Percentiles rank a stretch among this genome's conserved stretches.
These are phyloP conservation scores for Solea senegalensis DNA, from an alignment of 2,113 vertebrate species.

Conservation along the genomic window DNA sequence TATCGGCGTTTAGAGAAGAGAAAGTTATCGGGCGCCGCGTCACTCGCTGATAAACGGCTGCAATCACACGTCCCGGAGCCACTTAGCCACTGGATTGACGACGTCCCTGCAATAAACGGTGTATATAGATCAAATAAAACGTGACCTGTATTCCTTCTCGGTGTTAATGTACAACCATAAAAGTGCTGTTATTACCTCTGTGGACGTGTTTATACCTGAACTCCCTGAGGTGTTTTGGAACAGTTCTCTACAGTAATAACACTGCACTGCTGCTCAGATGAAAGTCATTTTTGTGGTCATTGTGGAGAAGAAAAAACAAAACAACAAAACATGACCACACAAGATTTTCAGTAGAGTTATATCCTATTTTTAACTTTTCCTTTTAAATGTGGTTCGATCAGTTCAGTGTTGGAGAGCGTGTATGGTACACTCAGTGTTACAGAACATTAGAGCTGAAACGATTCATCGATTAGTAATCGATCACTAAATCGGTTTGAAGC, in stretches of 20 bases:
- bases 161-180: slow-evolving; percentile 36
- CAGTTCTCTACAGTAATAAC: background rate
- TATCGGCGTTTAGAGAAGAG: background rate
- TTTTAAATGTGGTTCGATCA: background rate
- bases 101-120: slow-evolving; percentile 29
- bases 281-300: slow-evolving; percentile 2
- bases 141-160: slow-evolving; percentile 29
- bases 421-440: no score
- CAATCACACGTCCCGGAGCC: slow-evolving; percentile 15
- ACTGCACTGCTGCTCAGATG: background rate
- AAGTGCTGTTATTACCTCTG: slow-evolving; percentile 19
- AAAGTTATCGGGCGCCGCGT: no score
- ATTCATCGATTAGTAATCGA: no score
- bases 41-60: slow-evolving; percentile 15
- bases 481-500: no score
- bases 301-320: background rate
- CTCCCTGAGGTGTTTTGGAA: slow-evolving; percentile 2
- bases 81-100: slow-evolving; percentile 39
- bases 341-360: no score
- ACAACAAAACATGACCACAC: background rate
- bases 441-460: no score
- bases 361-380: background rate
- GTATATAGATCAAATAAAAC: slow-evolving; percentile 20
- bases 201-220: slow-evolving; percentile 42
- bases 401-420: no score